A percentile compares a stretch with the other conserved stretches of the same genome.
Evolutionary conservation across 2,888 invertebrate genomes (phyloP).

Genomic region (Leptinotarsa haldemani): DNA sequence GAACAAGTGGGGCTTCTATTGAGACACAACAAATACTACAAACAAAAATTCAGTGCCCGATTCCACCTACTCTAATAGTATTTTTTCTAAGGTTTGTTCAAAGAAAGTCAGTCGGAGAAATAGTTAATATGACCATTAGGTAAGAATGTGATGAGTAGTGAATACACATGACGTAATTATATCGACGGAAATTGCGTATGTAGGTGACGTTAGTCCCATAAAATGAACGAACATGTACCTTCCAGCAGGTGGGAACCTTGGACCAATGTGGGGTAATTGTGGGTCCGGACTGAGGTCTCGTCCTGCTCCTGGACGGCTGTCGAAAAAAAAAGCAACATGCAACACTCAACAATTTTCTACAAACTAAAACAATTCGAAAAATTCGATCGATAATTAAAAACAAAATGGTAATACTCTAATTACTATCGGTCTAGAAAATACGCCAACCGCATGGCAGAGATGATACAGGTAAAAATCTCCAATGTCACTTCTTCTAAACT

Average conservation of each 20-base stretch:
- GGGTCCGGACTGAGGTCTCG: constrained; percentile 85
- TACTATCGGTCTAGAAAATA: background rate
- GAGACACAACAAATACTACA: too few species aligned
- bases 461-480: background rate
- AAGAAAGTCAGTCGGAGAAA: background rate
- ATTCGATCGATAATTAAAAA: constrained; percentile 12
- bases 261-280: constrained; percentile 89
- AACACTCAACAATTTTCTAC: constrained; percentile 44
- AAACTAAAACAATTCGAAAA: constrained; percentile 37
- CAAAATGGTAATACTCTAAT: background rate
- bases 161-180: background rate
- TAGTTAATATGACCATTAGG: background rate
- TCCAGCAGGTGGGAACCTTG: constrained; percentile 88
- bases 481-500: too few species aligned
- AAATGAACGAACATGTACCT: constrained; percentile 70
- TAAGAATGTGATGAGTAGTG: constrained; percentile 1
- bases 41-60: too few species aligned
- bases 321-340: constrained; percentile 64
- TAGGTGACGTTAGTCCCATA: constrained; percentile 39
- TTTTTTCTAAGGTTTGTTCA: background rate
- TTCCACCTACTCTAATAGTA: too few species aligned
- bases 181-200: constrained; percentile 3
- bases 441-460: background rate
- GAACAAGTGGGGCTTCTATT: too few species aligned
- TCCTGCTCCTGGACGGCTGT: constrained; percentile 84